Evolutionary conservation across 2,113 vertebrate genomes (phyloP).

Genomic region (Rhodinocichla rosea): DNA sequence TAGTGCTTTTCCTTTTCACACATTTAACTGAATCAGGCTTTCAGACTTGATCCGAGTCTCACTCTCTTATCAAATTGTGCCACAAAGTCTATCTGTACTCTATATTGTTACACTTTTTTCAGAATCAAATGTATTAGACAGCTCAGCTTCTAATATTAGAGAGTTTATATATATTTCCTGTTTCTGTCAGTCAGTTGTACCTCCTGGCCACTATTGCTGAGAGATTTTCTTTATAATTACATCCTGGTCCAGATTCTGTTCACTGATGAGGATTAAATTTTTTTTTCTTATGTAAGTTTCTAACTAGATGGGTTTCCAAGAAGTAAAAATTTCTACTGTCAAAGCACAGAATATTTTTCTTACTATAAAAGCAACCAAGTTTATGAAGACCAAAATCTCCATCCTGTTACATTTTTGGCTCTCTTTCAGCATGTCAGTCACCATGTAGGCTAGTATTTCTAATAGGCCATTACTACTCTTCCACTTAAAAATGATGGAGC

Average conservation of each 20-base stretch:
- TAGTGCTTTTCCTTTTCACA: not conserved
- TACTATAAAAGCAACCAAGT: not conserved
- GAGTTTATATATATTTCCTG: not conserved
- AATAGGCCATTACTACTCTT: not conserved
- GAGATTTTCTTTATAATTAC: not conserved
- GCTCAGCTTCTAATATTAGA: not conserved
- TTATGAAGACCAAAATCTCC: not conserved
- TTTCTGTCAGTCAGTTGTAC: not conserved
- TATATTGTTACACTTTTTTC: not conserved
- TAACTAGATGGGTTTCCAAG: not conserved
- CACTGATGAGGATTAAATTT: not conserved
- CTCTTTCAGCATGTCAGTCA: not conserved
- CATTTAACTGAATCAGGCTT: not conserved
- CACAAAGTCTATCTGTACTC: not conserved
- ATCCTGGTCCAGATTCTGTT: not conserved
- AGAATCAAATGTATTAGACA: not conserved
- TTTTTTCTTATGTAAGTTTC: not conserved
- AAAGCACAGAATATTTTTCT: not conserved
- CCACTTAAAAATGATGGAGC: accelerated
- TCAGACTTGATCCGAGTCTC: not conserved
- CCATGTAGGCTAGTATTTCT: not conserved
- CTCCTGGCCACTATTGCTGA: not conserved
- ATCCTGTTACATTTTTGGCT: not conserved
- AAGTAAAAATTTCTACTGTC: not conserved
- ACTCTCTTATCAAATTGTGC: not conserved